Percentiles rank a stretch among this genome's conserved stretches.
These are phyloP conservation scores for Eptatretus burgeri DNA, from an alignment of 2,113 vertebrate genomes.

Conservation along the genomic window DNA sequence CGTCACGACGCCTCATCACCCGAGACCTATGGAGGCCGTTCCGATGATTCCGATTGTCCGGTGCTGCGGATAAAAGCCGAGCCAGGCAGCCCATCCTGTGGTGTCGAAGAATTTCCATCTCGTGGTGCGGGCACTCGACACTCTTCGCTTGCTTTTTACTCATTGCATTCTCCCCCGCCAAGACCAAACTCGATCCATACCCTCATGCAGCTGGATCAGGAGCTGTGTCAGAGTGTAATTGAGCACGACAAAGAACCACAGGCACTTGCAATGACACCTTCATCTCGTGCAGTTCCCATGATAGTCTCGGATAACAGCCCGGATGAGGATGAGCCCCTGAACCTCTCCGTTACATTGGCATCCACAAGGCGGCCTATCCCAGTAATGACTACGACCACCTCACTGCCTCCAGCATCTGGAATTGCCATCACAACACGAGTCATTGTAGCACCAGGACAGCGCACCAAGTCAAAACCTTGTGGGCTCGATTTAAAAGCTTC, in stretches of 20 bases:
- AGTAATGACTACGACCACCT: not conserved
- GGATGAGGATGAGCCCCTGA: not conserved
- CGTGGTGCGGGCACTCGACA: not conserved
- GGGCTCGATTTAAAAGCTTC: not conserved
- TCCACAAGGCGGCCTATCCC: not conserved
- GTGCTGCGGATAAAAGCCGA: not conserved
- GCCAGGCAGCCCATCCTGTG: not conserved
- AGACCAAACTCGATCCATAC: not conserved
- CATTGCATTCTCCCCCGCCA: not conserved
- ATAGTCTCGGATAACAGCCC: not conserved
- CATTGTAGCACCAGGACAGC: not conserved
- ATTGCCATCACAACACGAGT: not conserved
- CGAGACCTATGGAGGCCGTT: not conserved
- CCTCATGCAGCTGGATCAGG: not conserved
- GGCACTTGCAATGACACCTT: not conserved
- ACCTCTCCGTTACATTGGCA: not conserved
- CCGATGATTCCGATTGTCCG: not conserved
- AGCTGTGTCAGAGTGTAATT: not conserved
- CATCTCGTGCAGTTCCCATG: not conserved
- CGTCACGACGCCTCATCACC: not conserved
- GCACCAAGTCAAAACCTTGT: not conserved
- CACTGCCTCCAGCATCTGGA: not conserved
- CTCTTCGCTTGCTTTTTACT: slow-evolving; percentile 7
- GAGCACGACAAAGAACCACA: not conserved
- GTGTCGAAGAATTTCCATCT: too few relatives aligned